Conservation (phyloP, 2,113 vertebrate species). For the Rhinogobius similis region DNA sequence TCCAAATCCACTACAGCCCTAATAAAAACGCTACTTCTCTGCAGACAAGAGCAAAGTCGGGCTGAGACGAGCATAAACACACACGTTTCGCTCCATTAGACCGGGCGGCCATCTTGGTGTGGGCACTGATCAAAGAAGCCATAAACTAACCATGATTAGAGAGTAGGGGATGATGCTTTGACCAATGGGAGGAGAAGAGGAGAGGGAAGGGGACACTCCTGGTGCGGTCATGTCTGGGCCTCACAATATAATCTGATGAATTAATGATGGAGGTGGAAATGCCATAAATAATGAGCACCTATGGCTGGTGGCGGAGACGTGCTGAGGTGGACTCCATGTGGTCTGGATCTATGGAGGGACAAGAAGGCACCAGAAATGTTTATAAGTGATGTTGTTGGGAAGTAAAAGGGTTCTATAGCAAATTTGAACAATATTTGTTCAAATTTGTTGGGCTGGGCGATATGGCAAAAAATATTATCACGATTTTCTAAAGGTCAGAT, state of each 20-base stretch:
- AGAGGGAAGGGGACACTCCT: constrained; percentile 26
- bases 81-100: constrained; percentile 32
- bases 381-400: background rate
- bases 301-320: constrained; percentile 11
- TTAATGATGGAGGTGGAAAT: constrained; percentile 60
- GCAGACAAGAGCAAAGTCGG: constrained; percentile 13
- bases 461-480: too few species aligned
- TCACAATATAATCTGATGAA: constrained; percentile 54
- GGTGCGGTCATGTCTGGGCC: constrained; percentile 42
- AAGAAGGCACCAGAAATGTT: background rate
- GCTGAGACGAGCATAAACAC: constrained; percentile 39
- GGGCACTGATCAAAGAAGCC: constrained; percentile 29
- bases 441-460: too few species aligned
- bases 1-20: too few species aligned
- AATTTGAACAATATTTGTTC: too few species aligned
- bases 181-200: constrained; percentile 6
- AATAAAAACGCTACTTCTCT: background rate
- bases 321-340: background rate
- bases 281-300: constrained; percentile 58
- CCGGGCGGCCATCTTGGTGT: constrained; percentile 39
- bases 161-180: constrained; percentile 35
- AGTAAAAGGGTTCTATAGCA: too few species aligned
- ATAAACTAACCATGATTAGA: constrained; percentile 63
- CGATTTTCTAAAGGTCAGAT: too few species aligned
- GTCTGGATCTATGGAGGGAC: background rate